Conservation (phyloP, 1,140 invertebrate genomes). For the Sinella curviseta region DNA sequence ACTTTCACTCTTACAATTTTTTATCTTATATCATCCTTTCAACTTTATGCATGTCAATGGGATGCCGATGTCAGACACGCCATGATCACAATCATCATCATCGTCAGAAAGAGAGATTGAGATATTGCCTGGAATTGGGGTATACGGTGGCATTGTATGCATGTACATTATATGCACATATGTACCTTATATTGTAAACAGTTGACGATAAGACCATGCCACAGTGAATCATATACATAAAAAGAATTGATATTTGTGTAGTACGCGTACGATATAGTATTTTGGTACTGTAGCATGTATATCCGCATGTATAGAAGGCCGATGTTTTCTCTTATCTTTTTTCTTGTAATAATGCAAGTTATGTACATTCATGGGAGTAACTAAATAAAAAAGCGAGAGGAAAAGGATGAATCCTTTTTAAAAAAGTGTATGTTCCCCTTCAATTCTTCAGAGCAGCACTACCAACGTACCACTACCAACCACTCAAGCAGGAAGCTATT, state of each 20-base stretch:
- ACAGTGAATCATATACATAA: too few relatives aligned
- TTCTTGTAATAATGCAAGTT: not conserved
- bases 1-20: not conserved
- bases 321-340: not conserved
- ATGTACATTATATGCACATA: too few relatives aligned
- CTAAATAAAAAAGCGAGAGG: not conserved
- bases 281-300: too few relatives aligned
- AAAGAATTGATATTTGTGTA: too few relatives aligned
- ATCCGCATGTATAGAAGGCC: too few relatives aligned
- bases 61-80: slow-evolving; percentile 3
- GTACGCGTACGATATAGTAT: too few relatives aligned
- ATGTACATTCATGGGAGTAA: not conserved
- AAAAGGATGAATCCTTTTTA: not conserved
- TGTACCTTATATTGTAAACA: too few relatives aligned
- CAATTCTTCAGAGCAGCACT: not conserved
- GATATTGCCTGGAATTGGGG: not conserved
- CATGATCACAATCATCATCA: slow-evolving; percentile 7
- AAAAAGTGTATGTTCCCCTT: not conserved
- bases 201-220: too few relatives aligned
- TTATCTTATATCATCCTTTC: not conserved
- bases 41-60: slow-evolving; percentile 8
- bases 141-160: not conserved
- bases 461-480: not conserved
- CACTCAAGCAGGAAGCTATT: slow-evolving; percentile 23
- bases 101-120: not conserved